A percentile compares a stretch with the other conserved stretches of the same genome.
These are phyloP conservation scores for Sebastolobus alascanus DNA, from an alignment of 2,797 vertebrate species.

Conservation along the genomic window DNA sequence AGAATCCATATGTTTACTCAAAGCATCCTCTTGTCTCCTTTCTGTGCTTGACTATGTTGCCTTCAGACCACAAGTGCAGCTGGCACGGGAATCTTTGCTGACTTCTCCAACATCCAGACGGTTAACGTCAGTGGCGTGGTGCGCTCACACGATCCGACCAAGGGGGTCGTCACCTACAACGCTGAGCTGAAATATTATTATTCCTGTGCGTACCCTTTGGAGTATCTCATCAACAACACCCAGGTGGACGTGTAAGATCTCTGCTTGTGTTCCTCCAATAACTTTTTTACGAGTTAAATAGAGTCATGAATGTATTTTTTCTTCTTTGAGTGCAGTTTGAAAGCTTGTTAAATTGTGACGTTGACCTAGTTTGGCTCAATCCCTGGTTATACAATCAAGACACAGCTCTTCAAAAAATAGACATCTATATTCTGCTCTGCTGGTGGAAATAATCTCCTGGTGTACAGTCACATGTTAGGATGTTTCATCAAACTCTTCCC, in stretches of 20 bases:
- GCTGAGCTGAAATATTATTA: neutral
- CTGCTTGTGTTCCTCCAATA: neutral
- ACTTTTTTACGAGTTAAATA: too few relatives aligned
- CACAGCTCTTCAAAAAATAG: too few relatives aligned
- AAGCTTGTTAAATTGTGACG: too few relatives aligned
- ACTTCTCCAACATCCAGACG: slow-evolving; percentile 22
- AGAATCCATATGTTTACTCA: neutral
- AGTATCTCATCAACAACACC: slow-evolving; percentile 86
- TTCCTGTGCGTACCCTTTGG: slow-evolving; percentile 80
- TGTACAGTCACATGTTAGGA: neutral
- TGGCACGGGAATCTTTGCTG: slow-evolving; percentile 78
- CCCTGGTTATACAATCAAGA: too few relatives aligned
- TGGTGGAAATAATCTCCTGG: too few relatives aligned
- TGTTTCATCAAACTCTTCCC: neutral
- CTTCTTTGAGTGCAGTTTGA: too few relatives aligned
- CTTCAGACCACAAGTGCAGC: slow-evolving; percentile 26
- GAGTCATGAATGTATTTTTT: too few relatives aligned
- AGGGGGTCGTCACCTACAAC: neutral
- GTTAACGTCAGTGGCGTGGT: neutral
- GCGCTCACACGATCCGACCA: neutral
- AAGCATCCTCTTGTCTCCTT: neutral
- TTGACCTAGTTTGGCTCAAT: too few relatives aligned
- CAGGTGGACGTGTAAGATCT: slow-evolving; percentile 81
- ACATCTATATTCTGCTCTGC: too few relatives aligned
- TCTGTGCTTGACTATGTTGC: neutral